Percentiles rank a stretch among this genome's conserved stretches.
These are phyloP conservation scores for Steinernema hermaphroditum DNA, from an alignment of 2,888 invertebrate genomes.

Conservation along the genomic window DNA sequence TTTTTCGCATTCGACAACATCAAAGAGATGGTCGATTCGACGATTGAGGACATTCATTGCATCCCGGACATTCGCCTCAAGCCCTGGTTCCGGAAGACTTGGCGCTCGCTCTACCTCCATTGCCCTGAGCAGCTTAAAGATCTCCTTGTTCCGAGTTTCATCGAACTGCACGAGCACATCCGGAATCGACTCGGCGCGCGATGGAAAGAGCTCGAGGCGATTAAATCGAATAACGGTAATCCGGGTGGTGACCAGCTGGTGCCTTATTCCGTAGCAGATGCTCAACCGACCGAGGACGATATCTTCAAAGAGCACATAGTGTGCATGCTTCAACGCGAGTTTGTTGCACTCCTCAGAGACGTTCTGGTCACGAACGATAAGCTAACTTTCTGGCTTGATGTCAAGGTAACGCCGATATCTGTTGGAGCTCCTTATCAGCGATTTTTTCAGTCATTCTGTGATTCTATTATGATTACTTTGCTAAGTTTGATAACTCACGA, in stretches of 20 bases:
- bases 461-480: neutral
- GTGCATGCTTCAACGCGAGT: constrained; percentile 10
- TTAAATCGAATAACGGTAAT: constrained; percentile 1
- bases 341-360: neutral
- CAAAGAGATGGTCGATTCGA: constrained; percentile 14
- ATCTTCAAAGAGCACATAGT: neutral
- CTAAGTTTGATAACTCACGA: neutral
- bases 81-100: neutral
- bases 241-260: no score
- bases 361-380: neutral
- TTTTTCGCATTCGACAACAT: neutral
- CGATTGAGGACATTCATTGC: neutral
- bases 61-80: constrained; percentile 13
- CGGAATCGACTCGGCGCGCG: neutral
- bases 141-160: neutral
- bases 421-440: no score
- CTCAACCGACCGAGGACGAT: neutral
- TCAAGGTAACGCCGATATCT: neutral
- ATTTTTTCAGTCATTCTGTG: neutral
- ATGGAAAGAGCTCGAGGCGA: neutral
- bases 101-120: neutral
- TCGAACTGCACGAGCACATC: neutral
- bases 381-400: constrained; percentile 13
- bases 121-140: neutral
- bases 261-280: no score